phyloP scores from a whole-genome alignment of 1,140 invertebrate species.

The Aethina tumida region DNA sequence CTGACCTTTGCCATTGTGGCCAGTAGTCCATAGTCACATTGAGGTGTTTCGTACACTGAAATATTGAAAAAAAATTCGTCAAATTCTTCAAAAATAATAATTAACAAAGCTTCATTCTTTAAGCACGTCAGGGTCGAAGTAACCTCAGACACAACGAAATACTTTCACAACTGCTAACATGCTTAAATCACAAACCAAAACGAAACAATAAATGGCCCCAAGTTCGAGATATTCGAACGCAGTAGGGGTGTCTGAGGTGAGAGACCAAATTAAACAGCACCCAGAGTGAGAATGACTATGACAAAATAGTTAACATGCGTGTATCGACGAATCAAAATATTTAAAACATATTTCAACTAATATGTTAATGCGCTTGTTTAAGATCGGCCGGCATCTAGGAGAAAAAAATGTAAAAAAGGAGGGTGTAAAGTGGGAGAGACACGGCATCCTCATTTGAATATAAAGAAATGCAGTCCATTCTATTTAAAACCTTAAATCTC shows the following conservation, averaged over 20 bases:
- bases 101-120: too few species aligned
- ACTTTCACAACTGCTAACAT: slow-evolving; percentile 19
- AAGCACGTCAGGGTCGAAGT: slow-evolving; percentile 24
- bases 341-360: too few species aligned
- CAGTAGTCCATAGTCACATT: slow-evolving; percentile 38
- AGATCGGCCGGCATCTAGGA: too few species aligned
- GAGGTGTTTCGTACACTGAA: slow-evolving; percentile 36
- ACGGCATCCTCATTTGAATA: slow-evolving; percentile 29
- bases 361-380: too few species aligned
- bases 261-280: too few species aligned
- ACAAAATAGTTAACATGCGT: too few species aligned
- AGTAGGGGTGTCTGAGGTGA: too few species aligned
- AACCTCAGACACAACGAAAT: not conserved
- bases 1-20: slow-evolving; percentile 38
- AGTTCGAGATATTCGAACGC: too few species aligned
- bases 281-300: too few species aligned
- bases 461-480: slow-evolving; percentile 30
- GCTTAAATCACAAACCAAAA: slow-evolving; percentile 18
- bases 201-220: not conserved
- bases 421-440: slow-evolving; percentile 14
- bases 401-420: slow-evolving; percentile 6
- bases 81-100: slow-evolving; percentile 11
- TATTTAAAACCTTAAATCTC: slow-evolving; percentile 30
- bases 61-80: slow-evolving; percentile 30
- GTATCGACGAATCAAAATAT: too few species aligned